Conservation (phyloP, 1,140 invertebrate genomes). For the Drosophila auraria region DNA sequence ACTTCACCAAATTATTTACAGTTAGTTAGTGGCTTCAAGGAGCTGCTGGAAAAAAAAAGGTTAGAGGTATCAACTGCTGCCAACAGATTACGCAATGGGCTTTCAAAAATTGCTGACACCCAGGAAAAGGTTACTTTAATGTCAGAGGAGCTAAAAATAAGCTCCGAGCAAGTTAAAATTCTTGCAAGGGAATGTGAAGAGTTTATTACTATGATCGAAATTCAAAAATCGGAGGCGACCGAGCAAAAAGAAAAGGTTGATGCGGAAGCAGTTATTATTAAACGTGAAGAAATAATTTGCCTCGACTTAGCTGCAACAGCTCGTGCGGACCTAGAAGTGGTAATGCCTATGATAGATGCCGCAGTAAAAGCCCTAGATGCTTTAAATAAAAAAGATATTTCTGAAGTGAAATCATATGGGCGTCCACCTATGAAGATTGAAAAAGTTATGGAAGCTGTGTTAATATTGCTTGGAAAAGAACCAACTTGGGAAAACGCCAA, state of each 20-base stretch:
- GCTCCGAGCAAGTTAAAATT: constrained; percentile 88
- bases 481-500: constrained; percentile 95
- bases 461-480: constrained; percentile 92
- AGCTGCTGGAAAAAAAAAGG: constrained; percentile 91
- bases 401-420: constrained; percentile 94
- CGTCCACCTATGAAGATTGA: constrained; percentile 93
- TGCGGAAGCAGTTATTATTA: constrained; percentile 89
- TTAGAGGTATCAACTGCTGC: constrained; percentile 89
- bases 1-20: constrained; percentile 94
- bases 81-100: constrained; percentile 90
- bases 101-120: constrained; percentile 92
- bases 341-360: constrained; percentile 93
- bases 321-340: constrained; percentile 91
- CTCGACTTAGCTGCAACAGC: constrained; percentile 92
- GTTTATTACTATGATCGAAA: constrained; percentile 90
- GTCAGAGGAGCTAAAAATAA: constrained; percentile 91
- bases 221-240: constrained; percentile 92
- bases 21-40: constrained; percentile 92
- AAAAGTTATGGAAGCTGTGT: constrained; percentile 95
- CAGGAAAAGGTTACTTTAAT: constrained; percentile 91
- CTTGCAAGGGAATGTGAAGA: constrained; percentile 85
- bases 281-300: constrained; percentile 92
- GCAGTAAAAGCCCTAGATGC: constrained; percentile 92
- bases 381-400: constrained; percentile 94
- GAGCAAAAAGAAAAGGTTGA: constrained; percentile 90